These are phyloP conservation scores for Coelinius sp. DNA, from an alignment of 2,888 invertebrate genomes.

Conservation along the genomic window DNA sequence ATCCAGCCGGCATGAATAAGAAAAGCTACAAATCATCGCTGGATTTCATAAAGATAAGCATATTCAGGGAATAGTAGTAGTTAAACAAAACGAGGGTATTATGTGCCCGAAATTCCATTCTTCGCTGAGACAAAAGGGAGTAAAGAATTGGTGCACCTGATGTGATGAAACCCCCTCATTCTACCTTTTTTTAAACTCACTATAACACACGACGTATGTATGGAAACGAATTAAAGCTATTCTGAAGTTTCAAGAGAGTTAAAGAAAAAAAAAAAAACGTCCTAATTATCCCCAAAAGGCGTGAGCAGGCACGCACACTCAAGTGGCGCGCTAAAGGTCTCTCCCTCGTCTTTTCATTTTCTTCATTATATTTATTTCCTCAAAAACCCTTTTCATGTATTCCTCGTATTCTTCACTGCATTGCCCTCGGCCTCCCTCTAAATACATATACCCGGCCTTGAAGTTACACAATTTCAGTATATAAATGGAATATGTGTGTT, in stretches of 20 bases:
- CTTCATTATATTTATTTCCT: neutral
- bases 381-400: neutral
- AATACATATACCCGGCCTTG: conserved; percentile 6
- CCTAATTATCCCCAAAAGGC: conserved; percentile 36
- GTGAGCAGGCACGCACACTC: conserved; percentile 35
- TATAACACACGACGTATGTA: neutral
- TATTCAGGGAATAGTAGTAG: neutral
- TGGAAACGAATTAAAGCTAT: conserved; percentile 19
- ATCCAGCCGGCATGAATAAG: neutral
- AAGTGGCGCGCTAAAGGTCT: neutral
- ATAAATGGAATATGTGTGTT: neutral
- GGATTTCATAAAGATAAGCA: neutral
- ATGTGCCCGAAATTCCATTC: conserved; percentile 16
- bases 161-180: conserved; percentile 10
- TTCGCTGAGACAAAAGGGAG: conserved; percentile 6
- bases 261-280: conserved; percentile 34
- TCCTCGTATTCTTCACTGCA: neutral
- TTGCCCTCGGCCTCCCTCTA: neutral
- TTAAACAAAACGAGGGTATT: neutral
- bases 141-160: conserved; percentile 1
- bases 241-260: neutral
- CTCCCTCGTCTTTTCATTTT: conserved; percentile 2
- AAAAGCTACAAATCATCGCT: conserved; percentile 16
- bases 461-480: neutral
- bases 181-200: conserved; percentile 5